Percentiles rank a stretch among this genome's conserved stretches.
These are phyloP conservation scores for Monoplex corrugatus DNA, from an alignment of 2,888 invertebrate species.

Conservation along the genomic window DNA sequence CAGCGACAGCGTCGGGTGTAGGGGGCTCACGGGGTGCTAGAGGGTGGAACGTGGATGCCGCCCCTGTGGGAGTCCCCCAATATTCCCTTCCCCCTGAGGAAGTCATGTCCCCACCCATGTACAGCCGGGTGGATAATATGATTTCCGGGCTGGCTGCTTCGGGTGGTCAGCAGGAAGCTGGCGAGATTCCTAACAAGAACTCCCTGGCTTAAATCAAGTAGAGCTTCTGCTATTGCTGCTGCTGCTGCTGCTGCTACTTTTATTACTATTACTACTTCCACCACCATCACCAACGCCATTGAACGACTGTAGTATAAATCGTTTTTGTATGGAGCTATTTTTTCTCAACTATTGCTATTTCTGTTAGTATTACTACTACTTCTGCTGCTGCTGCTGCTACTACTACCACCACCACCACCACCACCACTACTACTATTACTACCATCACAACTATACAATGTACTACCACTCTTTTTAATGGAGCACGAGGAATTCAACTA, in stretches of 20 bases:
- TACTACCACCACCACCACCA: too few species aligned
- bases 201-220: neutral
- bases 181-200: slow-evolving; percentile 8
- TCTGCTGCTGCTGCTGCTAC: too few species aligned
- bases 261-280: neutral
- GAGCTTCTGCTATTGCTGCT: too few species aligned
- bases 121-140: slow-evolving; percentile 10
- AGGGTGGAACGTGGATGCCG: neutral
- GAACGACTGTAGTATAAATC: neutral
- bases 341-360: too few species aligned
- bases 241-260: too few species aligned
- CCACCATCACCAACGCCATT: neutral
- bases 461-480: too few species aligned
- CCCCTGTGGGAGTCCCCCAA: neutral
- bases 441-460: too few species aligned
- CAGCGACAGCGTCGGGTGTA: neutral
- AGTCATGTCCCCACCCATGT: slow-evolving; percentile 20
- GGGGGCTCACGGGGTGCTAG: neutral
- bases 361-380: too few species aligned
- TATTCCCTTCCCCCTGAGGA: slow-evolving; percentile 19
- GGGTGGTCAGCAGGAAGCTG: slow-evolving; percentile 2
- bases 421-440: too few species aligned
- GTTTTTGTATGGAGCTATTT: neutral
- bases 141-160: neutral
- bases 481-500: too few species aligned